Evolutionary conservation across 2,113 vertebrate species (phyloP).

Genomic region (Malurus elegans): DNA sequence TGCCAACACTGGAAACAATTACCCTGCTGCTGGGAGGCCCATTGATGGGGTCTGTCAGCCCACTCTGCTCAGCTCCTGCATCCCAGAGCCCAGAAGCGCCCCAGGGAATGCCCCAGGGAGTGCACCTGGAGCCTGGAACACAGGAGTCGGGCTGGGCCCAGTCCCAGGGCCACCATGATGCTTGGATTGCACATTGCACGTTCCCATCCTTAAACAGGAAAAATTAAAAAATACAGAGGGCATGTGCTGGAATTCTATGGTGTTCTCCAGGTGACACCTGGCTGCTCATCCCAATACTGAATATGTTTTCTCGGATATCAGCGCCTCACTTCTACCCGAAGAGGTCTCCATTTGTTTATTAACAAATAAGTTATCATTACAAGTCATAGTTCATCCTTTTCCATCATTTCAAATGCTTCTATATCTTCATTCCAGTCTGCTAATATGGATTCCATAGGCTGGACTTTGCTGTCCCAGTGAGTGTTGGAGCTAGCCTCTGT

Average conservation of each 20-base stretch:
- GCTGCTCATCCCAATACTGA: slow-evolving; percentile 62
- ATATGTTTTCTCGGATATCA: slow-evolving; percentile 43
- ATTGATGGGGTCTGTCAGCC: neutral
- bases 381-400: slow-evolving; percentile 97
- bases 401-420: slow-evolving; percentile 98
- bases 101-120: neutral
- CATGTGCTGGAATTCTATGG: slow-evolving; percentile 47
- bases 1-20: neutral
- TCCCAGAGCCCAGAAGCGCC: neutral
- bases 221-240: slow-evolving; percentile 47
- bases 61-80: neutral
- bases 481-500: slow-evolving; percentile 64
- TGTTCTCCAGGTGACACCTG: slow-evolving; percentile 54
- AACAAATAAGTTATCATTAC: slow-evolving; percentile 59
- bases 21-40: neutral
- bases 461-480: slow-evolving; percentile 74
- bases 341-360: slow-evolving; percentile 60
- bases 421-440: slow-evolving; percentile 98
- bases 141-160: neutral
- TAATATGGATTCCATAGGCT: slow-evolving; percentile 89
- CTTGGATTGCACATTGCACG: slow-evolving; percentile 56
- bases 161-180: neutral
- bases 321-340: slow-evolving; percentile 54
- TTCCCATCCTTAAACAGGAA: slow-evolving; percentile 64
- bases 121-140: neutral